Evolutionary conservation across 2,113 vertebrate genomes (phyloP).

Genomic region (Mobula birostris): DNA sequence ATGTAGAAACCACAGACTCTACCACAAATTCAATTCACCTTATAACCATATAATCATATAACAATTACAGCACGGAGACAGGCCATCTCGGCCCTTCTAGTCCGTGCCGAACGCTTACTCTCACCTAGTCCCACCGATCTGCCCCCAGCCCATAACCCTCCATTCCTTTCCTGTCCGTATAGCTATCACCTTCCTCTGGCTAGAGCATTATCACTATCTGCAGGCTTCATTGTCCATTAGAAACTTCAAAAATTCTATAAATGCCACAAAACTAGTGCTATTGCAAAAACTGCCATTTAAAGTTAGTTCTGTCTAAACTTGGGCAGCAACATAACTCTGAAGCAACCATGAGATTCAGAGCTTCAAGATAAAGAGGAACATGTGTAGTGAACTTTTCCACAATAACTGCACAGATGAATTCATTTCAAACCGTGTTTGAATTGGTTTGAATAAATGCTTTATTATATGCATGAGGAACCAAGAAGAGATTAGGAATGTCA

Average conservation of each 20-base stretch:
- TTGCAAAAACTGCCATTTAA: neutral
- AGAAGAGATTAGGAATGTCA: constrained; percentile 6
- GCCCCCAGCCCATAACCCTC: too few relatives aligned
- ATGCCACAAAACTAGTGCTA: neutral
- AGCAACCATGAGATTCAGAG: neutral
- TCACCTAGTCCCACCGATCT: too few relatives aligned
- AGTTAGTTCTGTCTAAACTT: neutral
- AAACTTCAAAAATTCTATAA: neutral
- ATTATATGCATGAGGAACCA: neutral
- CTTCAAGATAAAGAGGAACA: neutral
- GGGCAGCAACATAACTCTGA: neutral
- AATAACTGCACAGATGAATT: neutral
- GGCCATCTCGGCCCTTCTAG: too few relatives aligned
- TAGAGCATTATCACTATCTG: too few relatives aligned
- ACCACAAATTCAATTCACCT: too few relatives aligned
- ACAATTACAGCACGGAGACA: too few relatives aligned
- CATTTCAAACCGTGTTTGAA: neutral
- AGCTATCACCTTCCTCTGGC: too few relatives aligned
- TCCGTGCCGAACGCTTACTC: too few relatives aligned
- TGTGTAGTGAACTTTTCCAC: neutral
- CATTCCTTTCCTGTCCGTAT: too few relatives aligned
- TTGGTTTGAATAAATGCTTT: neutral
- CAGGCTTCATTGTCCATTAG: neutral
- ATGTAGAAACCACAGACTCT: too few relatives aligned
- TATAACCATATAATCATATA: too few relatives aligned